phyloP scores from a whole-genome alignment of 2,113 vertebrate genomes.

The Hippocampus comes region DNA sequence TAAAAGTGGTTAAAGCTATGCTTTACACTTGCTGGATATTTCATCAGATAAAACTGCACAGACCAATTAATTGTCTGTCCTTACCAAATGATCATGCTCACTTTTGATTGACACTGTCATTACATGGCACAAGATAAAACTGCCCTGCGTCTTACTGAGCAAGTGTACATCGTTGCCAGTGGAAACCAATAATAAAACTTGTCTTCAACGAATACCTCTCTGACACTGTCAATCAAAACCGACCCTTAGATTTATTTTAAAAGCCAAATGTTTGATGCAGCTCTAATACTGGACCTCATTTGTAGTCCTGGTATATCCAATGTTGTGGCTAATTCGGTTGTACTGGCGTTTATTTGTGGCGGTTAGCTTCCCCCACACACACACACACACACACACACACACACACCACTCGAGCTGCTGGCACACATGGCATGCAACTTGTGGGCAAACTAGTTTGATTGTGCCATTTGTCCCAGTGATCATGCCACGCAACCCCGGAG shows the following conservation, averaged over 20 bases:
- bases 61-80: background rate
- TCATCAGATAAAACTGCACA: background rate
- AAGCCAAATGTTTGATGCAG: too few species aligned
- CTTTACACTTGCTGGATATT: background rate
- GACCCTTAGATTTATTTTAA: too few species aligned
- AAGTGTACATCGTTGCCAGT: too few species aligned
- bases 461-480: conserved; percentile 57
- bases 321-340: too few species aligned
- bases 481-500: conserved; percentile 51
- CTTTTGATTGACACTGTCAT: background rate
- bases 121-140: background rate
- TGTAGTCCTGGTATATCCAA: too few species aligned
- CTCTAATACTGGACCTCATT: too few species aligned
- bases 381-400: conserved; percentile 7
- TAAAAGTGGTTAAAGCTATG: background rate
- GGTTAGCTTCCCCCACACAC: too few species aligned
- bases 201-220: too few species aligned
- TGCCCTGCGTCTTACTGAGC: too few species aligned
- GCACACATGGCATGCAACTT: conserved; percentile 58
- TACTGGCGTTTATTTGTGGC: too few species aligned
- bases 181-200: too few species aligned
- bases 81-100: background rate
- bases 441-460: conserved; percentile 69
- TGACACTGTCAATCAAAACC: too few species aligned
- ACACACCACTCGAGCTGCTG: conserved; percentile 41